Percentiles rank a stretch among this genome's conserved stretches.
Evolutionary conservation across 2,888 invertebrate species (phyloP).

Genomic region (Furcula furcula): DNA sequence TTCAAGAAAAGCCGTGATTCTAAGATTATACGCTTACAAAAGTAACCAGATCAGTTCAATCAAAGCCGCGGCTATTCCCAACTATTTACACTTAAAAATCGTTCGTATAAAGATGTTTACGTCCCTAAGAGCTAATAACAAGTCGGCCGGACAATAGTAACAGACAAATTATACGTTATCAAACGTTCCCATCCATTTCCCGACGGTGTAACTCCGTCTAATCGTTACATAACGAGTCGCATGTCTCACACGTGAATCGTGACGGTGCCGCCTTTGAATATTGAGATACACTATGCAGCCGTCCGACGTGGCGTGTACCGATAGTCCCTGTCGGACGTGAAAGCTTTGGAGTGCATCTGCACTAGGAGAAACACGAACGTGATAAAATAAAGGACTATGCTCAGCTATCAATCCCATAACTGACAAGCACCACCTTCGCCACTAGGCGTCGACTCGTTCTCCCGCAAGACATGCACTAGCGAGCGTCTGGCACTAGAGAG

Average conservation of each 20-base stretch:
- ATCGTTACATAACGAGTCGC: slow-evolving; percentile 26
- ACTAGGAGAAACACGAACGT: too few relatives aligned
- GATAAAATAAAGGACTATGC: too few relatives aligned
- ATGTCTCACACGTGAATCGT: slow-evolving; percentile 19
- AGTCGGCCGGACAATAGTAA: slow-evolving; percentile 17
- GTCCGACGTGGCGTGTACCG: slow-evolving; percentile 15
- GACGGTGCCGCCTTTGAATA: slow-evolving; percentile 13
- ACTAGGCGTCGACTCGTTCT: too few relatives aligned
- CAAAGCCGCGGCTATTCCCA: background rate
- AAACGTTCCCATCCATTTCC: slow-evolving; percentile 13
- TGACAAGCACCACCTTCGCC: too few relatives aligned
- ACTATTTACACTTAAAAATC: slow-evolving; percentile 4
- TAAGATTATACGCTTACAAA: too few relatives aligned
- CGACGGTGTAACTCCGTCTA: slow-evolving; percentile 14
- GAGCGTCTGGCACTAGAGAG: too few relatives aligned
- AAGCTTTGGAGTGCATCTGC: slow-evolving; percentile 6
- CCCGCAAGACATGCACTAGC: too few relatives aligned
- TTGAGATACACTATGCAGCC: slow-evolving; percentile 13
- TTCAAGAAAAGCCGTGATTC: too few relatives aligned
- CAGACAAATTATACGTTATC: slow-evolving; percentile 31
- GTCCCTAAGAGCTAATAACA: slow-evolving; percentile 15
- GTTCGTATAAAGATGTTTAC: slow-evolving; percentile 22
- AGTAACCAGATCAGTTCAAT: too few relatives aligned
- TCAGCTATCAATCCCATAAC: background rate
- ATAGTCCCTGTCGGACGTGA: slow-evolving; percentile 22